Evolutionary conservation across 1,140 invertebrate genomes (phyloP).

Genomic region (Mamestra configurata): DNA sequence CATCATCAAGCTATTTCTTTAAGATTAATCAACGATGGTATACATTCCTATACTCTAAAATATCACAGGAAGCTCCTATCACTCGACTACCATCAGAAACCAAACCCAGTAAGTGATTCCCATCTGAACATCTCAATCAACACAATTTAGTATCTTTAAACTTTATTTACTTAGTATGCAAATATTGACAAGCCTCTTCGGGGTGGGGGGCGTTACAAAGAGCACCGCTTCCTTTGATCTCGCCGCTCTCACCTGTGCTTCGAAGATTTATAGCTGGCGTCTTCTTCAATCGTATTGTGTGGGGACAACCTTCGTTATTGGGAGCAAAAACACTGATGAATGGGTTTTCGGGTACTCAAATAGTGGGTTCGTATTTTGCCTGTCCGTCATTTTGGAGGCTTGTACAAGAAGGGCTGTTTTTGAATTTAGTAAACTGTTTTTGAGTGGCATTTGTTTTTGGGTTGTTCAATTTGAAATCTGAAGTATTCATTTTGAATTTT

Average conservation of each 20-base stretch:
- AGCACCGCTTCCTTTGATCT: constrained; percentile 59
- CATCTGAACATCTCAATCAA: constrained; percentile 52
- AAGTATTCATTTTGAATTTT: not conserved
- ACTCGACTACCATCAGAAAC: not conserved
- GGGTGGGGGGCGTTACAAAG: constrained; percentile 53
- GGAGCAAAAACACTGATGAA: constrained; percentile 39
- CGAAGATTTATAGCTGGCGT: constrained; percentile 39
- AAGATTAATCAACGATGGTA: too few species aligned
- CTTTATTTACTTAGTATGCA: constrained; percentile 62
- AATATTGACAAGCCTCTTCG: constrained; percentile 56
- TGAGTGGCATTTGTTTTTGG: not conserved
- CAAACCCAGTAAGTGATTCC: not conserved
- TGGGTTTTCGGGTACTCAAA: constrained; percentile 3
- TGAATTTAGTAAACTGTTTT: not conserved
- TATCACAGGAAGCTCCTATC: not conserved
- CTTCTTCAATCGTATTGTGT: constrained; percentile 18
- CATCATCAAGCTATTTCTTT: too few species aligned
- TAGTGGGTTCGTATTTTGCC: constrained; percentile 3
- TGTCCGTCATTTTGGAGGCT: constrained; percentile 1
- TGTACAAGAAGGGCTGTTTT: not conserved
- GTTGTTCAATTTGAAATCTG: not conserved
- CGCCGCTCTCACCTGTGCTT: constrained; percentile 51
- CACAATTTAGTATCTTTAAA: constrained; percentile 55
- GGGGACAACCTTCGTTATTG: constrained; percentile 18
- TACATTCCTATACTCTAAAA: too few species aligned